Evolutionary conservation across 2,797 vertebrate genomes (phyloP), one percentile per base, ranked within the genome.

Genomic region (Cuculus canorus): DNA sequence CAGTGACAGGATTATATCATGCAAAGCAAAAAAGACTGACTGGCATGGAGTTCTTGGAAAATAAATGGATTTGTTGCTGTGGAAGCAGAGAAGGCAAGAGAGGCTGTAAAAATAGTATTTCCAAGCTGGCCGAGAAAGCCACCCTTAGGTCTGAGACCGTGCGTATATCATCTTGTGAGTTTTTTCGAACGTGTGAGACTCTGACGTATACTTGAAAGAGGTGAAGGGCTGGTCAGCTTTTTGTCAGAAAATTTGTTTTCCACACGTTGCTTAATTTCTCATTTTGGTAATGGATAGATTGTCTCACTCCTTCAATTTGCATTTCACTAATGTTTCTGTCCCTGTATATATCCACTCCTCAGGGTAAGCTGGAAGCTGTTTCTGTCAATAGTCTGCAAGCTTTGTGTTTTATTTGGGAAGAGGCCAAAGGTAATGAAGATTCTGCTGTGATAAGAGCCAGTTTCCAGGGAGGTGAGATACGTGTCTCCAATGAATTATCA

Each of bases 1-100:
- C 0, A 0, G 17, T 60, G 22, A 16, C 28, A 76, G 18, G 2
- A 48, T 64, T 82, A 11, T 27, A 13, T n/a, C n/a, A 37, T 5
- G 5, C 4, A 59, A 91, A 48, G 8, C 33, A 22, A 59, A 61
- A 28, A 45, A 9, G 16, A 11, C 7, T 60, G 19, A 4, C 14
- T 75, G 30, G n/a, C 17, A 30, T 30, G 53, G 14, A 50, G 8
- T 70, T 82, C 47, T 80, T 65, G 56, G 37, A 63, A 41, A 61
- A 48, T 70, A 70, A 4, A 53, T 61, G 10, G 1, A 3, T 14
- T 88, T 70, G 47, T 54, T n/a, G 11, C 57, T 87, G 32, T 73
- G 52, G n/a, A 91, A 78, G 37, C 56, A 78, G 47, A 16, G n/a
- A 66, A 86, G 37, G 23, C 72, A 88, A 83, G 5, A 41, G 0